A percentile compares a stretch with the other conserved stretches of the same genome.
Evolutionary conservation across 2,888 invertebrate genomes (phyloP).

Genomic region (Parnassius apollo): DNA sequence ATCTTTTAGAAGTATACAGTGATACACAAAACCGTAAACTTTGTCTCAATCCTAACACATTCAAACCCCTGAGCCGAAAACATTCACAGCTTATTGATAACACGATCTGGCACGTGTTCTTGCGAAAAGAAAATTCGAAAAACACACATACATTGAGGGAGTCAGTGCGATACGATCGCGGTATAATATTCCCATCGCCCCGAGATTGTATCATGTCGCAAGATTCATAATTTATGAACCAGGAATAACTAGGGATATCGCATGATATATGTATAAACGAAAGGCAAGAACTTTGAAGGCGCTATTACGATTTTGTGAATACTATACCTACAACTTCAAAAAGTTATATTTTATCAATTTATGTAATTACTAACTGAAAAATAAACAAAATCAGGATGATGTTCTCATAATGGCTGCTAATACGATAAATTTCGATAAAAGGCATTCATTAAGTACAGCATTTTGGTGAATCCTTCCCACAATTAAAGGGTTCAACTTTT

Average conservation of each 20-base stretch:
- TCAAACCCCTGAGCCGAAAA: conserved; percentile 12
- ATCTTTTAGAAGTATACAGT: too few species aligned
- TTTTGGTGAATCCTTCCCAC: too few species aligned
- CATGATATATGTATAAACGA: conserved; percentile 37
- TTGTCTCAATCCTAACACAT: background rate
- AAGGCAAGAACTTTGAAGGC: background rate
- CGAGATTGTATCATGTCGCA: conserved; percentile 67
- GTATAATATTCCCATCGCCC: conserved; percentile 68
- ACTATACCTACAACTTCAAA: too few species aligned
- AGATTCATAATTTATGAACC: conserved; percentile 74
- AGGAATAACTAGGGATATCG: conserved; percentile 51
- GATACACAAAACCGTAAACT: too few species aligned
- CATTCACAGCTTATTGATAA: conserved; percentile 24
- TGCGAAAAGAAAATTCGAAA: conserved; percentile 46
- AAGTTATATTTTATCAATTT: too few species aligned
- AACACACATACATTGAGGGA: conserved; percentile 37
- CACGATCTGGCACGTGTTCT: conserved; percentile 19
- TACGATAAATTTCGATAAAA: too few species aligned
- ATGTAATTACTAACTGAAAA: too few species aligned
- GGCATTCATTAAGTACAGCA: too few species aligned
- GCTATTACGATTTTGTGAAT: background rate
- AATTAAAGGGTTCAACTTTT: too few species aligned
- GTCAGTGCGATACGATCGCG: conserved; percentile 47
- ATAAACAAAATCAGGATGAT: too few species aligned
- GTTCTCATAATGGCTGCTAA: too few species aligned